Conservation (phyloP, 1,140 invertebrate genomes). For the Acromyrmex heyeri region DNA sequence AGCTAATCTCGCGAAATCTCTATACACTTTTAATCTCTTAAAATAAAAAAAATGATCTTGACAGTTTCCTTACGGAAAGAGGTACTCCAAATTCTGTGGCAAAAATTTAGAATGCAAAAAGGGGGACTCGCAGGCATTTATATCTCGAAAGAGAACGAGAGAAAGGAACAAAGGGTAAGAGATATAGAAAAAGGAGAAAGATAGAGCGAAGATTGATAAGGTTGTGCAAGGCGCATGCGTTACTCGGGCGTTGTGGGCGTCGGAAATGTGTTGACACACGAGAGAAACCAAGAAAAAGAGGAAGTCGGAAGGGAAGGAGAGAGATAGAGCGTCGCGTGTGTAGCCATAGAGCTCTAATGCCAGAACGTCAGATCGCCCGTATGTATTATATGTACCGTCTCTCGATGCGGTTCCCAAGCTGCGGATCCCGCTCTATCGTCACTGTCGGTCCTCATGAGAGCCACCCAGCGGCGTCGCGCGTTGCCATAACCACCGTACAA, state of each 20-base stretch:
- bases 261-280: slow-evolving; percentile 74
- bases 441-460: slow-evolving; percentile 14
- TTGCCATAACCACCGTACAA: slow-evolving; percentile 38
- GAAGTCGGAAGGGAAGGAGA: background rate
- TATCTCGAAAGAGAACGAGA: slow-evolving; percentile 24
- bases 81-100: background rate
- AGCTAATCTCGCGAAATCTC: background rate
- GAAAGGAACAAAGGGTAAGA: slow-evolving; percentile 44
- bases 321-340: slow-evolving; percentile 45
- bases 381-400: slow-evolving; percentile 62
- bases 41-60: background rate
- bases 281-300: slow-evolving; percentile 61
- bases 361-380: slow-evolving; percentile 61
- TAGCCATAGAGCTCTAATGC: slow-evolving; percentile 52
- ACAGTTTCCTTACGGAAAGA: background rate
- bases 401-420: slow-evolving; percentile 67
- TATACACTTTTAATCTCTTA: background rate
- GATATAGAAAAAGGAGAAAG: slow-evolving; percentile 29
- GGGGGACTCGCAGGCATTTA: too few species aligned
- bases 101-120: background rate
- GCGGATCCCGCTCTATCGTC: slow-evolving; percentile 45
- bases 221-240: slow-evolving; percentile 74
- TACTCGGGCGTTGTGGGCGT: slow-evolving; percentile 67
- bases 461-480: background rate
- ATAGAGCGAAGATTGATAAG: slow-evolving; percentile 65